Percentiles rank a stretch among this genome's conserved stretches.
phyloP scores from a whole-genome alignment of 2,888 invertebrate species.

The Eupithecia inturbata region DNA sequence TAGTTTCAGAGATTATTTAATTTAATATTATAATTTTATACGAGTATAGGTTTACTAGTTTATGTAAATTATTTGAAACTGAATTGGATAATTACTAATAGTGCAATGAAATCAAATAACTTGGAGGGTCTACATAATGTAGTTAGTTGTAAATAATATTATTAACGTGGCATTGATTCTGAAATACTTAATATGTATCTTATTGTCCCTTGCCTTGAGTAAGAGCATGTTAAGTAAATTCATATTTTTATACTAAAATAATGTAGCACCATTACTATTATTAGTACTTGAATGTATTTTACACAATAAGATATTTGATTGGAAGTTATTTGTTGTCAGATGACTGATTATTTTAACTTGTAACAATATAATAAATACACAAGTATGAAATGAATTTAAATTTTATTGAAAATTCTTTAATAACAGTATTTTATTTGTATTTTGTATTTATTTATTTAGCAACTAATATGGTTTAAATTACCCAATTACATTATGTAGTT shows the following conservation, averaged over 20 bases:
- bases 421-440: too few species aligned
- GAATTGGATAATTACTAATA: background rate
- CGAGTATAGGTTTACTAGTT: too few species aligned
- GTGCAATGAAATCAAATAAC: background rate
- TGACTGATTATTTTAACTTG: conserved; percentile 44
- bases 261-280: conserved; percentile 35
- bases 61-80: background rate
- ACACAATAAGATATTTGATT: background rate
- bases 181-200: conserved; percentile 14
- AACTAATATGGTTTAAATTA: too few species aligned
- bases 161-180: background rate
- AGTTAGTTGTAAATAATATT: background rate
- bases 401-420: too few species aligned
- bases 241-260: conserved; percentile 59
- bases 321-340: conserved; percentile 36
- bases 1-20: background rate
- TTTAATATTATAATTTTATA: background rate
- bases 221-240: conserved; percentile 41
- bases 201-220: conserved; percentile 15
- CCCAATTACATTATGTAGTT: too few species aligned
- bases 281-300: conserved; percentile 17
- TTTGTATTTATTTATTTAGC: too few species aligned
- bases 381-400: background rate
- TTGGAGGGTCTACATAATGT: background rate
- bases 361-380: conserved; percentile 14